Conservation (phyloP, 2,888 invertebrate species). For the Pilophorus perplexus region DNA sequence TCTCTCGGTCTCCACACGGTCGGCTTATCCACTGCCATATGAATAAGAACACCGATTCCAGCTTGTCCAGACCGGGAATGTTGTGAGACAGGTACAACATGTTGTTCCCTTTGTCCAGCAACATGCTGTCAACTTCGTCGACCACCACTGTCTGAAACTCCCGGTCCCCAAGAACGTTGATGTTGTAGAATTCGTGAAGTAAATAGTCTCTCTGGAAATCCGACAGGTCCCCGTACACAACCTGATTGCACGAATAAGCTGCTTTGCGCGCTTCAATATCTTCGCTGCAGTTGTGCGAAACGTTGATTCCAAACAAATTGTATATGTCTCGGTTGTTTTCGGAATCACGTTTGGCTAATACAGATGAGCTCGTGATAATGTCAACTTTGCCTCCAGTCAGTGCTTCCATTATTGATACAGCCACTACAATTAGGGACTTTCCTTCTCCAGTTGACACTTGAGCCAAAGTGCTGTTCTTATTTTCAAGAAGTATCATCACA, state of each 20-base stretch:
- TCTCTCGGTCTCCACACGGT: not conserved
- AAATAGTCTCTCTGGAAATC: constrained; percentile 52
- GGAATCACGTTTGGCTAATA: constrained; percentile 51
- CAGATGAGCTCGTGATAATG: constrained; percentile 51
- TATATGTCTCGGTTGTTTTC: constrained; percentile 48
- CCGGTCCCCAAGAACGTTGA: constrained; percentile 50
- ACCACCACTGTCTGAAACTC: constrained; percentile 51
- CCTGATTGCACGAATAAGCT: constrained; percentile 48
- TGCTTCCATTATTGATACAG: constrained; percentile 50
- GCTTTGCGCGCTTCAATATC: constrained; percentile 44
- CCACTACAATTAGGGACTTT: constrained; percentile 52
- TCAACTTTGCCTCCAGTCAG: constrained; percentile 50
- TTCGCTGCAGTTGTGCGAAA: constrained; percentile 50
- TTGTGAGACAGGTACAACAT: constrained; percentile 52
- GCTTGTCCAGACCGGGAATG: constrained; percentile 51
- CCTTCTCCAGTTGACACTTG: constrained; percentile 53
- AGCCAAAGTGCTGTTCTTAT: constrained; percentile 48
- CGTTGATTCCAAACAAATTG: constrained; percentile 49
- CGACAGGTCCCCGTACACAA: constrained; percentile 52
- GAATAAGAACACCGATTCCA: constrained; percentile 51
- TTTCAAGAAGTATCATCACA: constrained; percentile 47
- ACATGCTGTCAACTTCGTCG: constrained; percentile 54
- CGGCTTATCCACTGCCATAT: constrained; percentile 49
- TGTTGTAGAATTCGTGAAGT: constrained; percentile 51
- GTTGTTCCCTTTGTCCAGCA: constrained; percentile 53